phyloP scores from a whole-genome alignment of 53 echinoderm and acorn worm species.

The Paracentrotus lividus region DNA sequence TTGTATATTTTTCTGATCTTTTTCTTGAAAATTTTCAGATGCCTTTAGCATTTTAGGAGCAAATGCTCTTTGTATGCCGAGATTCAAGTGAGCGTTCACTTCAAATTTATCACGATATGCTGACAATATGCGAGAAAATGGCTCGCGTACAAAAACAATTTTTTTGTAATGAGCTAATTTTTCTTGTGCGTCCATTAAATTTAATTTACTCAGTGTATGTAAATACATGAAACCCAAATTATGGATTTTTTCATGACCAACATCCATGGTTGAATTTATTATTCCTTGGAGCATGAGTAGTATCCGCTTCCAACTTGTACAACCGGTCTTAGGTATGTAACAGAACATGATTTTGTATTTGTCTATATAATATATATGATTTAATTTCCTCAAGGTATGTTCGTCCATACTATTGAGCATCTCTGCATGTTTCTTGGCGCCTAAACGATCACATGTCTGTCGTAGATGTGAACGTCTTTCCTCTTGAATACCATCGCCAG shows the following conservation, averaged over 20 bases:
- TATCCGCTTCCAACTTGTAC: constrained; percentile 44
- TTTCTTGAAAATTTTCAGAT: neutral
- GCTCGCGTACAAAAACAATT: constrained; percentile 59
- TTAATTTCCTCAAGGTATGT: neutral
- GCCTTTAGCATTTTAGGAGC: neutral
- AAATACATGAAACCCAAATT: neutral
- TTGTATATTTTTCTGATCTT: neutral
- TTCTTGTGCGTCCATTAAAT: neutral
- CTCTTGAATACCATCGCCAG: neutral
- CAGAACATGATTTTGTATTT: constrained; percentile 30
- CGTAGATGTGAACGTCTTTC: constrained; percentile 53
- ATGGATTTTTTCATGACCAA: neutral
- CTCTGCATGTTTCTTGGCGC: neutral
- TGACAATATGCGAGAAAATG: constrained; percentile 55
- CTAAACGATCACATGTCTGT: neutral
- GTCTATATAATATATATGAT: constrained; percentile 42
- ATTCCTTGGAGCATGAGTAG: neutral
- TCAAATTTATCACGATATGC: constrained; percentile 62
- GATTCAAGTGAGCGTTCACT: neutral
- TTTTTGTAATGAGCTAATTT: constrained; percentile 14
- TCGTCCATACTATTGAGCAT: neutral
- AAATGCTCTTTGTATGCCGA: neutral
- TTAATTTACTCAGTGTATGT: neutral
- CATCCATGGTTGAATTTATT: constrained; percentile 19
- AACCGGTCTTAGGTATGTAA: constrained; percentile 53